Evolutionary conservation across 2,888 invertebrate species (phyloP).

Genomic region (Netelia inedita): DNA sequence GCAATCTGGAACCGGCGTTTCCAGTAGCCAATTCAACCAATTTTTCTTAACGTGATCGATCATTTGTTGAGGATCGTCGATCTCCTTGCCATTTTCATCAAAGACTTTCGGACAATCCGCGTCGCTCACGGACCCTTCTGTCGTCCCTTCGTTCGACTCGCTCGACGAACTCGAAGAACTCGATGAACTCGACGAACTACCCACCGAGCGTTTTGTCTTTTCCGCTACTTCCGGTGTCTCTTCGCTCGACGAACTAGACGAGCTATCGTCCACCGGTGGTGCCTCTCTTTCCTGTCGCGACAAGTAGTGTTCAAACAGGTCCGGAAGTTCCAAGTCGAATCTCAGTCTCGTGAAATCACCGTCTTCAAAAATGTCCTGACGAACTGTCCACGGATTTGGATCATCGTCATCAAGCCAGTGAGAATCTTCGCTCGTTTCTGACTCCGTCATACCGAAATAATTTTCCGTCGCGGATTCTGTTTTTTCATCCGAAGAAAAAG

Average conservation of each 20-base stretch:
- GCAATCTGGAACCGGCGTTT: constrained; percentile 42
- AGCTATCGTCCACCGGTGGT: neutral
- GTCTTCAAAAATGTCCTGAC: neutral
- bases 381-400: neutral
- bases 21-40: constrained; percentile 32
- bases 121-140: constrained; percentile 1
- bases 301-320: neutral
- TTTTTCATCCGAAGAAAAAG: neutral
- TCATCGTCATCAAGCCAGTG: neutral
- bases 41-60: constrained; percentile 30
- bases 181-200: constrained; percentile 35
- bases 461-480: neutral
- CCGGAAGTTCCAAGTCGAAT: constrained; percentile 19
- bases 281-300: neutral
- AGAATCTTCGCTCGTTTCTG: neutral
- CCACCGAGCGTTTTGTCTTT: neutral
- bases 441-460: neutral
- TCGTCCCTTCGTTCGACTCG: constrained; percentile 2
- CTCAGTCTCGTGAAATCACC: neutral
- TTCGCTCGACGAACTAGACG: neutral
- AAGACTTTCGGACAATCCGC: constrained; percentile 24
- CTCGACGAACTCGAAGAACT: neutral
- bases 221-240: neutral
- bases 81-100: constrained; percentile 30
- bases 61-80: constrained; percentile 19